These are phyloP conservation scores for Morelia viridis DNA, from an alignment of 2,797 vertebrate genomes.

Conservation along the genomic window DNA sequence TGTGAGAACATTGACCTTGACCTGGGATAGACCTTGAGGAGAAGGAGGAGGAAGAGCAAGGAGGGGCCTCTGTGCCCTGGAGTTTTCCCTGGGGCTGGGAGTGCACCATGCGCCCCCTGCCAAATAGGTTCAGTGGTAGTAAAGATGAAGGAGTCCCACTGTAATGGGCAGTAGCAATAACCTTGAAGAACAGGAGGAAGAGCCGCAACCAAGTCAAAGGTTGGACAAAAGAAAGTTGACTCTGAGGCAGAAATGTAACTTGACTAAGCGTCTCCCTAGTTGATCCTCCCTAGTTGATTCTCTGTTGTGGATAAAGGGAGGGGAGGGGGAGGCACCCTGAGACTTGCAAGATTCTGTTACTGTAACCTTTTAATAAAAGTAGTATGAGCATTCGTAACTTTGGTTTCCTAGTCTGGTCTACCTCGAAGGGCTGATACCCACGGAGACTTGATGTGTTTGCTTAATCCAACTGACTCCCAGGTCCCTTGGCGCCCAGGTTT, in stretches of 20 bases:
- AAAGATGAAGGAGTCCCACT: not conserved
- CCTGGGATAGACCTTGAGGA: not conserved
- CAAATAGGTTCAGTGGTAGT: not conserved
- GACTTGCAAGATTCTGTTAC: not conserved
- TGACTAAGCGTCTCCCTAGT: not conserved
- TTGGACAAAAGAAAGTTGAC: not conserved
- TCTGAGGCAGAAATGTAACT: not conserved
- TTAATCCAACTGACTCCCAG: too few species aligned
- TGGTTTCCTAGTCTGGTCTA: not conserved
- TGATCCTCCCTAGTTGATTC: not conserved
- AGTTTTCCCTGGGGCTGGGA: not conserved
- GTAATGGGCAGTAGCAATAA: not conserved
- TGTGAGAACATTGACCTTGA: constrained; percentile 8
- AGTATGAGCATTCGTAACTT: not conserved
- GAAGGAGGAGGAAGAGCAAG: not conserved
- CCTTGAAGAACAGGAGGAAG: not conserved
- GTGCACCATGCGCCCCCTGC: not conserved
- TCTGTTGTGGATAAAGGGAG: not conserved
- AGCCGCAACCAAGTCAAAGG: not conserved
- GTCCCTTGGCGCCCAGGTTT: too few species aligned
- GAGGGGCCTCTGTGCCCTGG: not conserved
- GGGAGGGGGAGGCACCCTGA: accelerated
- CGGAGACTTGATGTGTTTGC: too few species aligned
- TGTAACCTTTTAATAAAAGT: not conserved
- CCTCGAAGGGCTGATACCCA: not conserved